Base-by-base conservation (phyloP, 2,113 vertebrate genomes). In the Ptychochromis oligacanthus region DNA sequence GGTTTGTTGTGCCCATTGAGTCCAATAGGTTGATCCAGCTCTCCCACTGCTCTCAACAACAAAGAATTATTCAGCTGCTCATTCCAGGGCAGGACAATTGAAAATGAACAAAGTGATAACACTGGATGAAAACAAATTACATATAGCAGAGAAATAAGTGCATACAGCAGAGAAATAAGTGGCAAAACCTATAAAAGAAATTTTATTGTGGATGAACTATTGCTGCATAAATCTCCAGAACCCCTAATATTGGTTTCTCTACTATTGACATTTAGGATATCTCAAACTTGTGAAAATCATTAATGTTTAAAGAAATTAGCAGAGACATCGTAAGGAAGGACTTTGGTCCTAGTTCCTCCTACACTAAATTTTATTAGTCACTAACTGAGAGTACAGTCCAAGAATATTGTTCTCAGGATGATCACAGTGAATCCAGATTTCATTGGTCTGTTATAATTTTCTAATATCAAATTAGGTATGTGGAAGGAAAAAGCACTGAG, bases 1-100 rank as follows among this genome's bases (percentile, higher is more conserved):
- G 87, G 49, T 85, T 85, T 90, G 31, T 77, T 83, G 75, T 74
- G 49, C 54, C 24, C 77, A 72, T 38, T 70, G 31, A 84, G 58
- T 80, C 64, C 67, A 75, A 54, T 54, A 82, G 54, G 82, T 87
- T 56, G 11, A 79, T 83, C 22, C 38, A 70, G 67, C 79, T 74
- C 70, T 85, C 54, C 75, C 55, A 17, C 75, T 28, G 13, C 65
- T 82, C 31, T 87, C 57, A 80, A 79, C 83, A 82, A 76, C 60
- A 85, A 61, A 75, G 28, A 80, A 84, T 88, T 79, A 88, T 87
- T 87, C 75, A 78, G 82, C 65, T 56, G 76, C 79, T 88, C 70
- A 43, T 85, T 22, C 57, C 59, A 24, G 34, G 38, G 75, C 49
- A 59, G 20, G 22, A 40, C 12, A 26, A 79, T 74, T 15, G 34